A percentile compares a stretch with the other conserved stretches of the same genome.
phyloP scores from a whole-genome alignment of 2,113 vertebrate genomes.

The Vidua chalybeata region DNA sequence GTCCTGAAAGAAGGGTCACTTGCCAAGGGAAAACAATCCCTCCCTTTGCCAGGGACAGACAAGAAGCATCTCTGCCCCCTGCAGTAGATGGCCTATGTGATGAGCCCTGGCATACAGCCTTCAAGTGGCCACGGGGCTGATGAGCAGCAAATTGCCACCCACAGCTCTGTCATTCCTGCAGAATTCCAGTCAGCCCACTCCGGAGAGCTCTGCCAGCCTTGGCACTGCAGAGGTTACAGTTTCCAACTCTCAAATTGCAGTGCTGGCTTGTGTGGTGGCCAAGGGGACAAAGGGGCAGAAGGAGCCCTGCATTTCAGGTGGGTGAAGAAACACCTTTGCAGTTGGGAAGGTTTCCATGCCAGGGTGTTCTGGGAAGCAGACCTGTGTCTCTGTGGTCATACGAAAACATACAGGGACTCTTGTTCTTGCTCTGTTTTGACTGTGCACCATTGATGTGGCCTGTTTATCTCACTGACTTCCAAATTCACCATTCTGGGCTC shows the following conservation, averaged over 20 bases:
- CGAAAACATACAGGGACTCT: neutral
- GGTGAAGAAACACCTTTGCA: neutral
- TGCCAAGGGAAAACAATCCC: neutral
- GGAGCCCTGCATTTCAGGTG: neutral
- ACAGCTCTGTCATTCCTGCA: neutral
- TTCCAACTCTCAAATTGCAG: neutral
- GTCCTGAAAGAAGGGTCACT: neutral
- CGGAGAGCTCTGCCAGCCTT: neutral
- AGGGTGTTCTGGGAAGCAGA: neutral
- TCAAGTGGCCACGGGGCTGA: neutral
- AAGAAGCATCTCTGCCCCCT: neutral
- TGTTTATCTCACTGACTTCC: neutral
- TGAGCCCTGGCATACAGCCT: neutral
- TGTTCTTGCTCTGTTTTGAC: neutral
- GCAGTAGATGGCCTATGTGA: fast-evolving
- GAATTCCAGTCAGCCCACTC: neutral
- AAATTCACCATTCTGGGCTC: neutral
- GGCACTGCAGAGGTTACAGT: neutral
- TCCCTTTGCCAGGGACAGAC: neutral
- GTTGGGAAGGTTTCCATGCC: neutral
- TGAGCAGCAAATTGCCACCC: neutral
- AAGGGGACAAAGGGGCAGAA: neutral
- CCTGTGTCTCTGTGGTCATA: neutral
- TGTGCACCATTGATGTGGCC: neutral
- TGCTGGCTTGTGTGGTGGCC: neutral